A percentile compares a stretch with the other conserved stretches of the same genome.
phyloP scores from a whole-genome alignment of 1,140 invertebrate genomes.

The Megathymus violae region DNA sequence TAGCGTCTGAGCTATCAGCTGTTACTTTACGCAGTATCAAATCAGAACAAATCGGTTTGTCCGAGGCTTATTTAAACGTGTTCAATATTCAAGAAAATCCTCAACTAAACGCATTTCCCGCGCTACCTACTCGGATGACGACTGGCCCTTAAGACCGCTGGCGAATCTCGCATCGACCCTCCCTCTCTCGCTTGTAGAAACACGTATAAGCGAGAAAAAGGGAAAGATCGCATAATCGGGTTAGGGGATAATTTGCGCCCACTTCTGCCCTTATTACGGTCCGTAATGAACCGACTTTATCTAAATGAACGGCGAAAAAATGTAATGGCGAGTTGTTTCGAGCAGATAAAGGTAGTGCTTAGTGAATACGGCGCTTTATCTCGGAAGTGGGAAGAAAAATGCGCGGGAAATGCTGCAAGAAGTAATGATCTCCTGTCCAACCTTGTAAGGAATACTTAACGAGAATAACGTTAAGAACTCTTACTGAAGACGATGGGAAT shows the following conservation, averaged over 20 bases:
- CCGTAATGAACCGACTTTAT: conserved; percentile 39
- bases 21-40: background rate
- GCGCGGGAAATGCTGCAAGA: background rate
- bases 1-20: background rate
- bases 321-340: conserved; percentile 32
- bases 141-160: conserved; percentile 11
- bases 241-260: conserved; percentile 31
- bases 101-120: conserved; percentile 8
- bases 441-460: too few relatives aligned
- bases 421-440: too few relatives aligned
- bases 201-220: conserved; percentile 4
- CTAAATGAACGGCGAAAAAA: conserved; percentile 34
- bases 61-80: conserved; percentile 13
- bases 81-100: conserved; percentile 29
- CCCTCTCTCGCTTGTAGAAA: background rate
- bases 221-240: conserved; percentile 8
- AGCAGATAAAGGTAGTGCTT: conserved; percentile 29
- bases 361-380: conserved; percentile 25
- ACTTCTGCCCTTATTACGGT: conserved; percentile 26
- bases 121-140: conserved; percentile 9
- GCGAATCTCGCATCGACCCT: background rate
- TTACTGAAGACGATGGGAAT: too few relatives aligned
- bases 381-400: conserved; percentile 5
- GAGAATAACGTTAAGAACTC: too few relatives aligned
- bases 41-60: background rate